Base-by-base conservation (phyloP, 1,140 invertebrate genomes). In the Eueides isabella region DNA sequence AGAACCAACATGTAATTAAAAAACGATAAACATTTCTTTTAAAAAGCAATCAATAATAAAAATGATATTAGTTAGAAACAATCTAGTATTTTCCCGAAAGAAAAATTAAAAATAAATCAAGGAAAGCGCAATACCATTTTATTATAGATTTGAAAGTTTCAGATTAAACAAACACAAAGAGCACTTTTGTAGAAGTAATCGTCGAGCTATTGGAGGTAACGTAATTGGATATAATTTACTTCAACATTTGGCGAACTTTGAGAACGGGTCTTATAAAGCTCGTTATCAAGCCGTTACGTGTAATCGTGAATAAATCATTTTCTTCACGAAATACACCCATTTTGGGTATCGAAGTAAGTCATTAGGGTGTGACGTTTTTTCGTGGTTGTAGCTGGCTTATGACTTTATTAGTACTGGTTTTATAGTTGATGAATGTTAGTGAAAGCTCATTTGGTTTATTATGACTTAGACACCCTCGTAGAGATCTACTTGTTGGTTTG, bases 251-350 rank as follows among this genome's bases (percentile, higher is more conserved):
- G 66, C 14, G 26, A 74, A 74, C 38, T 74, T 70, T 38, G 31
- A 19, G 23, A 38, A 67, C 64, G 9, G 61, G 31, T 63, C 61
- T 48, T 55, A 62, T 63, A 63, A 69, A 65, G 35, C 61, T 33
- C 41, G 72, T 70, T 74, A 70, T 74, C 61, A 74, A 61, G 23
- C 26, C 61, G 72, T 74, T 44, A 74, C 68, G 61, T 33, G 28
- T 76, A 76, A 76, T 71, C 33, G 65, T 63, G 69, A 67, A 61
- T 38, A 76, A 76, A 75, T 71, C 31, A 65, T 76, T 71, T 63
- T 71, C 14, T 71, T 64, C 68, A 76, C 74, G 68, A 62, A 71
- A 76, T 71, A 71, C 28, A 63, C 33, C 65, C 74, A 67, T 76
- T 76, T 76, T 29, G 74, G 61, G 38, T 62, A 68, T 73, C 62